Evolutionary conservation across 2,888 invertebrate genomes (phyloP), one percentile per base, ranked within the genome.

Genomic region (Tenthredo livida): DNA sequence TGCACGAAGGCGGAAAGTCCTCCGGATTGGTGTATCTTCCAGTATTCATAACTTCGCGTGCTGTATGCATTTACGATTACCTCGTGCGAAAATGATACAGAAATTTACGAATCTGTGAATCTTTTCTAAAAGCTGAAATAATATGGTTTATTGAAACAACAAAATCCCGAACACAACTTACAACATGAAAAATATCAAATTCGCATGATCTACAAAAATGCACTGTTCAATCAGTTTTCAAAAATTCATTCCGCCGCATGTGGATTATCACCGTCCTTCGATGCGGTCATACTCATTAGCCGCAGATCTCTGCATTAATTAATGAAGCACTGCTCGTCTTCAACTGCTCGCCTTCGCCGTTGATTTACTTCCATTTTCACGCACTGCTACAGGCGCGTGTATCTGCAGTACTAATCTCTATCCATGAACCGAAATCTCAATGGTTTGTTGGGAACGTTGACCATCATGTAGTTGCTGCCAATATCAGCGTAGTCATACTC

Each of bases 401-500:
- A 54, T 33, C 9, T 21, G 40, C 50, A 17, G 7, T 37, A 37
- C 40, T 88, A 92, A 91, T 93, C 87, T 90, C 95, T 94, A 90
- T 96, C 95, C 86, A 95, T 94, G 92, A 96, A 96, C 90, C 96
- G 94, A 91, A 96, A 95, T 91, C 95, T 95, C 85, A 96, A 92
- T 10, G 95, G 94, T 89, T 94, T 95, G 88, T 95, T 95, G 4
- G 96, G 96, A 86, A 94, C 94, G 29, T 95, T 94, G 86, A 96
- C 94, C 89, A 96, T 94, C 88, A 93, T 93, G 88, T 94, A 94
- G 73, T 94, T 95, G 84, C 95, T 94, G 85, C 93, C 92, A 75
- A 96, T 95, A 85, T 96, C 96, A 17, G 95, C 96, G 90, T 96
- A 96, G 89, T 96, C 95, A 89, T 96, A 96, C 89, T 96, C 96